phyloP scores from a whole-genome alignment of 23 tunicate genomes.

The Trididemnum nubilum region DNA sequence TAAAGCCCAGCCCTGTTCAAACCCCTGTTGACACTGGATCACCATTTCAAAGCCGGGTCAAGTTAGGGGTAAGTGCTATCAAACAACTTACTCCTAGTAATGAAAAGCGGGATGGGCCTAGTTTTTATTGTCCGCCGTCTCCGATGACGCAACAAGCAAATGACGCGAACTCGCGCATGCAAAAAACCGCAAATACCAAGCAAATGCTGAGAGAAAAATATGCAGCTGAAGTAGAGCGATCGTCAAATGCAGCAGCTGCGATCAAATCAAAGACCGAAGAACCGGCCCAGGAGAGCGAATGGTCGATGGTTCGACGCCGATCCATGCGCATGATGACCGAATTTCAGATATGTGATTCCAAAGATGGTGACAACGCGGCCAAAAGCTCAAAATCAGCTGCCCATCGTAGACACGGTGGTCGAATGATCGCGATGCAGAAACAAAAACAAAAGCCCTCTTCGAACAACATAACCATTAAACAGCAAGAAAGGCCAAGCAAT shows the following conservation, averaged over 20 bases:
- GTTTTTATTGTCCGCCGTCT: constrained; percentile 15
- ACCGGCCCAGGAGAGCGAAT: constrained; percentile 25
- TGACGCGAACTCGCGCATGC: constrained; percentile 12
- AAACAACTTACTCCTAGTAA: constrained; percentile 21
- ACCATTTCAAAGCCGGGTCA: constrained; percentile 47
- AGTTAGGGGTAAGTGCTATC: constrained; percentile 52
- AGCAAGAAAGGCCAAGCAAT: background rate
- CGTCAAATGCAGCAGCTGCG: background rate
- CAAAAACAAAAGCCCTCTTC: background rate
- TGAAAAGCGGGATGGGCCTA: constrained; percentile 4
- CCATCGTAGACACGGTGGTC: background rate
- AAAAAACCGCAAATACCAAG: constrained; percentile 37
- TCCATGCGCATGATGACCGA: constrained; percentile 87
- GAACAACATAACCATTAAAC: background rate
- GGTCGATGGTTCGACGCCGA: constrained; percentile 58
- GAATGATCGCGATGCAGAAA: background rate
- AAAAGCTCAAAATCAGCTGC: background rate
- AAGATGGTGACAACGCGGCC: constrained; percentile 9
- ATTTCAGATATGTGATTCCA: constrained; percentile 62
- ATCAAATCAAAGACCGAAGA: background rate
- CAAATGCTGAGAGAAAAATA: constrained; percentile 48
- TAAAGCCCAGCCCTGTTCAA: constrained; percentile 6
- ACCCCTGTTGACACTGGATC: constrained; percentile 11
- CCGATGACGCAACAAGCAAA: background rate
- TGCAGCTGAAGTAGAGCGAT: constrained; percentile 47